These are phyloP conservation scores for Melikaiella ostensackeni DNA, from an alignment of 2,888 invertebrate species.

Conservation along the genomic window DNA sequence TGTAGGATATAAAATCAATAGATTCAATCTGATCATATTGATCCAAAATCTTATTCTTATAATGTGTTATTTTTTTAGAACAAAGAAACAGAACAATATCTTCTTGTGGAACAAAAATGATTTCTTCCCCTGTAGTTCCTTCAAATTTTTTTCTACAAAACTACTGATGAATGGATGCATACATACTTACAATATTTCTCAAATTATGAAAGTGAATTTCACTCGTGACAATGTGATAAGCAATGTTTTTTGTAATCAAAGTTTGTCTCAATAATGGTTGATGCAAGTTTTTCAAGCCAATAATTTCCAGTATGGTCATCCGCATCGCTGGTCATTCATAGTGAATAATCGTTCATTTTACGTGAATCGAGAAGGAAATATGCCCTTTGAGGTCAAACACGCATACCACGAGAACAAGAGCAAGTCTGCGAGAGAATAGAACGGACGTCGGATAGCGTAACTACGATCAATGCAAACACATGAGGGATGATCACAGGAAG, in stretches of 20 bases:
- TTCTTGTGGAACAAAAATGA: too few relatives aligned
- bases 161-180: too few relatives aligned
- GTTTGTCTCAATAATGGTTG: neutral
- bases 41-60: too few relatives aligned
- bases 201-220: neutral
- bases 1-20: too few relatives aligned
- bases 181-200: too few relatives aligned
- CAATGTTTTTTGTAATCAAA: neutral
- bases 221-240: neutral
- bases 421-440: neutral
- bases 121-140: too few relatives aligned
- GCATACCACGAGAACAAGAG: neutral
- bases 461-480: constrained; percentile 2
- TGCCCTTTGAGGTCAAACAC: neutral
- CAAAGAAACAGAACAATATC: too few relatives aligned
- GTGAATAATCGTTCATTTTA: neutral
- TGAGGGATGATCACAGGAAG: constrained; percentile 3
- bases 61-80: too few relatives aligned
- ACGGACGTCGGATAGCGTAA: neutral
- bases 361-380: neutral
- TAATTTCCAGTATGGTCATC: neutral
- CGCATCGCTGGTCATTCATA: neutral
- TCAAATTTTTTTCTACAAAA: too few relatives aligned
- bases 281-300: neutral
- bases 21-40: too few relatives aligned